These are phyloP conservation scores for Patella pellucida DNA, from an alignment of 2,888 invertebrate species.

Conservation along the genomic window DNA sequence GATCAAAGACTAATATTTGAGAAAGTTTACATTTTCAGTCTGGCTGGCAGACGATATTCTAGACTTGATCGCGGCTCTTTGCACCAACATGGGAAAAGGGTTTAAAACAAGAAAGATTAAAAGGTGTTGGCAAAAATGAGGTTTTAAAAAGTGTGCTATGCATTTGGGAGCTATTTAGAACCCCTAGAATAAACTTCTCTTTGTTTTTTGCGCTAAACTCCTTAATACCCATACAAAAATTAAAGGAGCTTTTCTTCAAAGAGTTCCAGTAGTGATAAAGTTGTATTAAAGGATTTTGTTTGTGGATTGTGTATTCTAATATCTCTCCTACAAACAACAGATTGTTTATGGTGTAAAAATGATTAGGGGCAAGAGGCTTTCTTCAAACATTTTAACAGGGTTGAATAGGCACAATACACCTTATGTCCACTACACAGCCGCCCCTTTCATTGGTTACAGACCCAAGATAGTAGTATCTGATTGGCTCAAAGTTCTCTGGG, in stretches of 20 bases:
- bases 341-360: conserved; percentile 11
- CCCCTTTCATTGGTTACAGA: not conserved
- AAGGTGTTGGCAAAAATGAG: not conserved
- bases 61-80: not conserved
- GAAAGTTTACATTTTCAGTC: too few species aligned
- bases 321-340: conserved; percentile 6
- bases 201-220: conserved; percentile 1
- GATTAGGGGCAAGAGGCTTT: not conserved
- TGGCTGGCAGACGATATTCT: not conserved
- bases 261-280: not conserved
- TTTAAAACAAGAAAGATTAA: not conserved
- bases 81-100: not conserved
- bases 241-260: conserved; percentile 6
- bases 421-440: not conserved
- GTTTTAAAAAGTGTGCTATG: not conserved
- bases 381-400: not conserved
- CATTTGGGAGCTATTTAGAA: not conserved
- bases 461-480: not conserved
- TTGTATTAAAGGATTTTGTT: not conserved
- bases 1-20: too few species aligned
- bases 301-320: not conserved
- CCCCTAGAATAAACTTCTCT: not conserved
- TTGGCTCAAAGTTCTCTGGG: not conserved
- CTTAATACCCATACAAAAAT: conserved; percentile 2
- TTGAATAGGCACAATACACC: not conserved